Conservation (phyloP, 2,113 vertebrate genomes). For the Salvelinus sp. region DNA sequence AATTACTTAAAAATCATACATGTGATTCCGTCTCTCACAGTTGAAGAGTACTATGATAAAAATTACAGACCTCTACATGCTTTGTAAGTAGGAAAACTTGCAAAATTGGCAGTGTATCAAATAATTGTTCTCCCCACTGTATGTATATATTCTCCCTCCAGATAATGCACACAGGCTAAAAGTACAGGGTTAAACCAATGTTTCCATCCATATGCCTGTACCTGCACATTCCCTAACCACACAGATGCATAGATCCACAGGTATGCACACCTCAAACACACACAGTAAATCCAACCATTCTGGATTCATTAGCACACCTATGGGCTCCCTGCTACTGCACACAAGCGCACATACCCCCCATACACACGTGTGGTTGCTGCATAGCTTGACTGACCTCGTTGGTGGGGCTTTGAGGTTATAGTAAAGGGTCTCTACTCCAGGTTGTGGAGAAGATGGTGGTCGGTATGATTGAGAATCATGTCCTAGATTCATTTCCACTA, state of each 20-base stretch:
- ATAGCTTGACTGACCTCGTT: slow-evolving; percentile 67
- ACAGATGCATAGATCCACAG: not conserved
- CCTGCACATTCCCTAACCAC: not conserved
- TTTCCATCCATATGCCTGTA: slow-evolving; percentile 18
- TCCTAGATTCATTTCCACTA: slow-evolving; percentile 62
- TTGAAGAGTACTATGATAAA: too few species aligned
- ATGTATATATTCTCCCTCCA: not conserved
- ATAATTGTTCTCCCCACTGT: too few species aligned
- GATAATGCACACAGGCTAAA: slow-evolving; percentile 6
- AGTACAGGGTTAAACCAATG: not conserved
- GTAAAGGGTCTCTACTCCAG: slow-evolving; percentile 61
- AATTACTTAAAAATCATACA: too few species aligned
- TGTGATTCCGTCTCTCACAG: too few species aligned
- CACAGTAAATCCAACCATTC: slow-evolving; percentile 42
- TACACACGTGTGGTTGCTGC: not conserved
- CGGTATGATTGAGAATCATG: slow-evolving; percentile 71
- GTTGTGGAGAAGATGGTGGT: slow-evolving; percentile 65
- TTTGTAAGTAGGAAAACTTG: too few species aligned
- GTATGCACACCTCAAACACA: not conserved
- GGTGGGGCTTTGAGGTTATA: slow-evolving; percentile 51
- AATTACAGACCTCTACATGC: too few species aligned
- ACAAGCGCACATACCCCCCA: slow-evolving; percentile 13
- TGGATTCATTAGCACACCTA: slow-evolving; percentile 57
- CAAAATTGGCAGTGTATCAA: too few species aligned
- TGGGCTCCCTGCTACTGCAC: slow-evolving; percentile 17